Percentiles rank a stretch among this genome's conserved stretches.
phyloP scores from a whole-genome alignment of 2,113 vertebrate species.

The Thomomys bottae region DNA sequence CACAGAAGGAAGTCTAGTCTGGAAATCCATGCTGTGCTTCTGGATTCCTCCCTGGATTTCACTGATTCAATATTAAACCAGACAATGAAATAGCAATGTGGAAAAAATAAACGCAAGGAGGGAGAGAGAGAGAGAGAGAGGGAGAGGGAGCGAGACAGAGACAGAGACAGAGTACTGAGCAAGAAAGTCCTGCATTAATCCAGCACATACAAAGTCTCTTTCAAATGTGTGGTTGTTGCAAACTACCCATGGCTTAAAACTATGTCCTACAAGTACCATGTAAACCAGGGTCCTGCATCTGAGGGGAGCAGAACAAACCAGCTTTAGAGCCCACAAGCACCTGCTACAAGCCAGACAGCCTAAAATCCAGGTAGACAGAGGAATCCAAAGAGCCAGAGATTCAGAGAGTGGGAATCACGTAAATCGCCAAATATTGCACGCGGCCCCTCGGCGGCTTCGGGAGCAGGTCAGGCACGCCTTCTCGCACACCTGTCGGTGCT shows the following conservation, averaged over 20 bases:
- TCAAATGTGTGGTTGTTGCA: neutral
- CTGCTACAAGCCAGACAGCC: no score
- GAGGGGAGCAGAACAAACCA: neutral
- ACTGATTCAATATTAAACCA: neutral
- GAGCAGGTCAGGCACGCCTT: neutral
- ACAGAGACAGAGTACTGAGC: neutral
- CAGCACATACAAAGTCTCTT: neutral
- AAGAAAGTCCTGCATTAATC: neutral
- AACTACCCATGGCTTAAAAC: neutral
- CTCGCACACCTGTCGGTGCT: neutral
- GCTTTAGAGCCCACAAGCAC: neutral
- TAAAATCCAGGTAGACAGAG: neutral
- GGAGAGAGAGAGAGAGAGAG: no score
- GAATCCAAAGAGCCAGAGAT: neutral
- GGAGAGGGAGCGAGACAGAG: no score
- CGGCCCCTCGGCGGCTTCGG: neutral
- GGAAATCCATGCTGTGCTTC: neutral
- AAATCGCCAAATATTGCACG: neutral
- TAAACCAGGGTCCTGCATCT: neutral
- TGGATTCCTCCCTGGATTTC: neutral
- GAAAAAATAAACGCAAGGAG: neutral
- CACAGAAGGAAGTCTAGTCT: neutral
- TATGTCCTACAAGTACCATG: no score
- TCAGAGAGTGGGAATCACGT: neutral
- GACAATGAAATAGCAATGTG: neutral